Evolutionary conservation across 2,797 vertebrate species (phyloP), one percentile per base, ranked within the genome.

Genomic region (Tympanoctomys barrerae): DNA sequence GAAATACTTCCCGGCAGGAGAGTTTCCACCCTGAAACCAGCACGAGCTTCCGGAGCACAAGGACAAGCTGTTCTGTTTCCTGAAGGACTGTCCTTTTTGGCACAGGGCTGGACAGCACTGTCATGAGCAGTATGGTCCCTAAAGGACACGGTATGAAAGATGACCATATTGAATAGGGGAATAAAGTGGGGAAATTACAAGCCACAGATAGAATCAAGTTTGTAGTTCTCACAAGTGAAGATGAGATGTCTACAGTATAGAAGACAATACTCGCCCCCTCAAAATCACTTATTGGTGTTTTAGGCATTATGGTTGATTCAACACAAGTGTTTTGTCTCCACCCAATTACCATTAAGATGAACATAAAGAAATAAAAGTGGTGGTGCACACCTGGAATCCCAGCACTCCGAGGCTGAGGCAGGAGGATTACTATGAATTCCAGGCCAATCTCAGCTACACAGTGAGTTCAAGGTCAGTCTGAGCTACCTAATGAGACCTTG

Each of bases 151-250:
- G 68, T 28, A 28, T 80, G 62, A 46, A 42, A 82, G 82, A 62
- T 84, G 92, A 68, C 59, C 64, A 0, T 85, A 52, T 6, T 64
- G 57, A 46, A 70, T 42, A 61, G 64, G 49, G 68, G 2, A 31
- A 28, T 46, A 19, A 71, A 89, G 57, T 39, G 28, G 16, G 49
- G 70, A 4, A 33, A 21, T 59, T 28, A 77, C 84, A 81, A 73
- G 33, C 42, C 94, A 73, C 22, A 11, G 42, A 18, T 13, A 61
- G 3, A 12, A 46, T 62, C 36, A 57, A 73, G 33, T 79, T 36
- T 71, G 79, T 31, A 88, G 39, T 59, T 89, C 80, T 80, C 68
- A 94, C 66, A 95, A 95, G 52, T 28, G 39, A 36, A 54, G 28
- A 87, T 36, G 81, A 61, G 59, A 42, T 39, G 33, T 59, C 57